phyloP scores from a whole-genome alignment of 2,797 vertebrate species.

The Pseudochirops cupreus region DNA sequence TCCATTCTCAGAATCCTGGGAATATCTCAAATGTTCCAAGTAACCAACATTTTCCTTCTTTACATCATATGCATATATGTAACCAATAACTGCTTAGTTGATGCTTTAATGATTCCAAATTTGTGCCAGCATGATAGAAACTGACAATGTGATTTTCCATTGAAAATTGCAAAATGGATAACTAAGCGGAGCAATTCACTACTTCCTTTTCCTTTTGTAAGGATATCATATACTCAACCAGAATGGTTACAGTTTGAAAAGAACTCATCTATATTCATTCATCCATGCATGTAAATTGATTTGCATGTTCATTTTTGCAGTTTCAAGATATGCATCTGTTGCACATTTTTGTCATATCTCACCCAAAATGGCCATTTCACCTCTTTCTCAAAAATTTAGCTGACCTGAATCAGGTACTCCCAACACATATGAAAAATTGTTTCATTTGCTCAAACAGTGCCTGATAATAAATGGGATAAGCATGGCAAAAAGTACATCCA shows the following conservation, averaged over 20 bases:
- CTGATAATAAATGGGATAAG: slow-evolving; percentile 29
- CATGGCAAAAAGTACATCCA: slow-evolving; percentile 3
- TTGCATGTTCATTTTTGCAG: slow-evolving; percentile 63
- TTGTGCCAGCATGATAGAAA: slow-evolving; percentile 60
- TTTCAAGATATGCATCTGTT: slow-evolving; percentile 60
- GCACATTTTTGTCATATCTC: slow-evolving; percentile 56
- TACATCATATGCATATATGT: slow-evolving; percentile 48
- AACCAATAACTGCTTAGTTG: slow-evolving; percentile 65
- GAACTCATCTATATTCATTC: slow-evolving; percentile 64
- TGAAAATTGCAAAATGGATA: slow-evolving; percentile 68
- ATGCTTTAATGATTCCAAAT: slow-evolving; percentile 64
- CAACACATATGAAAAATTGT: neutral
- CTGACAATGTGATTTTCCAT: slow-evolving; percentile 66
- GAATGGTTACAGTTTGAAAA: slow-evolving; percentile 67
- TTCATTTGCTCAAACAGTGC: neutral
- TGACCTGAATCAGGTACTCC: slow-evolving; percentile 8
- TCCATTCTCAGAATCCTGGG: slow-evolving; percentile 51
- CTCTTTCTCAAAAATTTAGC: slow-evolving; percentile 48
- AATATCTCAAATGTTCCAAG: slow-evolving; percentile 56
- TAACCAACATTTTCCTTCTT: slow-evolving; percentile 47
- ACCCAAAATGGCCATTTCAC: slow-evolving; percentile 45
- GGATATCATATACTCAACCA: slow-evolving; percentile 28
- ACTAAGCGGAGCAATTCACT: slow-evolving; percentile 44
- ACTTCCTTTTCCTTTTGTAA: slow-evolving; percentile 45
- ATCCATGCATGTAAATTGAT: slow-evolving; percentile 56